These are phyloP conservation scores for Silurus meridionalis DNA, from an alignment of 2,113 vertebrate genomes.

Conservation along the genomic window DNA sequence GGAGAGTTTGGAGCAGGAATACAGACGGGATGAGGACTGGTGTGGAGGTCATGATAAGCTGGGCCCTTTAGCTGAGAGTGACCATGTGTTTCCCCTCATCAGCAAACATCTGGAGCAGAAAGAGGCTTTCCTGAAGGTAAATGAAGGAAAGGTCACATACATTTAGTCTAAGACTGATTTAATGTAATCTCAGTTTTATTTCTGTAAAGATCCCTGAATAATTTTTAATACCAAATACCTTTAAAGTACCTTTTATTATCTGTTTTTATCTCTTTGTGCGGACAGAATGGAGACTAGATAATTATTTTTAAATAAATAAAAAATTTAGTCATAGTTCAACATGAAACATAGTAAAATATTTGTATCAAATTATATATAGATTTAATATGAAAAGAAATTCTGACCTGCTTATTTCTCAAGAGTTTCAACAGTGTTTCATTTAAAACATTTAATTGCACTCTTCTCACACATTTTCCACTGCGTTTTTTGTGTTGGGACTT, in stretches of 20 bases:
- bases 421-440: not conserved
- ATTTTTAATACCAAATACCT: not conserved
- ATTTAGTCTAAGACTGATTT: not conserved
- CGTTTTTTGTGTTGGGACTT: not conserved
- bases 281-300: not conserved
- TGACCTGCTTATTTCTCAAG: not conserved
- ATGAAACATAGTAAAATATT: not conserved
- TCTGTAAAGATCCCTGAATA: not conserved
- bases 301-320: not conserved
- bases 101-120: constrained; percentile 99
- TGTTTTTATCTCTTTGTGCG: not conserved
- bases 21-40: constrained; percentile 95
- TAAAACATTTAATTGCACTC: not conserved
- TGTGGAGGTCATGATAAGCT: constrained; percentile 94
- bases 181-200: not conserved
- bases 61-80: constrained; percentile 82
- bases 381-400: not conserved
- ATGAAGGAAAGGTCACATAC: not conserved
- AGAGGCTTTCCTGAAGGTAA: constrained; percentile 88
- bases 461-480: not conserved
- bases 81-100: constrained; percentile 94
- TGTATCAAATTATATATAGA: not conserved
- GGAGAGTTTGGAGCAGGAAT: constrained; percentile 96
- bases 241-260: not conserved
- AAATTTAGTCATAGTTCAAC: not conserved